phyloP scores from a whole-genome alignment of 2,113 vertebrate species.

The Cathartes aura region DNA sequence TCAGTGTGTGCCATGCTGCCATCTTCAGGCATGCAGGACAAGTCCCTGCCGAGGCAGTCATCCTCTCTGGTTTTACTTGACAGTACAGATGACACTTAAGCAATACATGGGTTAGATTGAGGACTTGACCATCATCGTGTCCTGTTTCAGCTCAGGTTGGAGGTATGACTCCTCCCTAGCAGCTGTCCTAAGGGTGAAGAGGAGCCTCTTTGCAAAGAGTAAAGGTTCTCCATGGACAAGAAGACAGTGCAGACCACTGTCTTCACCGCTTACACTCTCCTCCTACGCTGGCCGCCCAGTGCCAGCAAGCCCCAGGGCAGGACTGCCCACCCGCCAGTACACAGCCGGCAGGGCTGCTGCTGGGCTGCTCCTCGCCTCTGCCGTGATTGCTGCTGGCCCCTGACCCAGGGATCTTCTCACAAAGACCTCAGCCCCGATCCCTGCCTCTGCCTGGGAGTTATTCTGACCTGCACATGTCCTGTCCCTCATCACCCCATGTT shows the following conservation, averaged over 20 bases:
- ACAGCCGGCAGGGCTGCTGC: not conserved
- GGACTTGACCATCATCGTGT: not conserved
- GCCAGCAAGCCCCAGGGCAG: not conserved
- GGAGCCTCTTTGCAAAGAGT: not conserved
- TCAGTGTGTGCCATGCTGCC: not conserved
- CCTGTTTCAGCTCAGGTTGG: not conserved
- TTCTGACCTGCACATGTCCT: not conserved
- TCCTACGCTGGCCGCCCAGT: accelerated
- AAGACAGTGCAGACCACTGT: too few species aligned
- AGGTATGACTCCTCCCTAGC: not conserved
- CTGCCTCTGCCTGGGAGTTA: not conserved
- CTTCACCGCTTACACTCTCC: not conserved
- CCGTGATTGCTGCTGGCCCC: not conserved
- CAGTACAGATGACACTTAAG: not conserved
- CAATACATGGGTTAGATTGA: not conserved
- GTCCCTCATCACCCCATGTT: not conserved
- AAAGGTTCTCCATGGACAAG: not conserved
- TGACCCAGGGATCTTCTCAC: not conserved
- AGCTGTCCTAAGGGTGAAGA: not conserved
- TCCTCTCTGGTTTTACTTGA: not conserved
- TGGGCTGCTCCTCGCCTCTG: not conserved
- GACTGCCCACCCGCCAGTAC: not conserved
- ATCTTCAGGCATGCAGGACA: not conserved
- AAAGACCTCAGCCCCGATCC: not conserved
- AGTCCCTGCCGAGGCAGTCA: not conserved